Conservation (phyloP, 2,113 vertebrate genomes). For the Talpa occidentalis region DNA sequence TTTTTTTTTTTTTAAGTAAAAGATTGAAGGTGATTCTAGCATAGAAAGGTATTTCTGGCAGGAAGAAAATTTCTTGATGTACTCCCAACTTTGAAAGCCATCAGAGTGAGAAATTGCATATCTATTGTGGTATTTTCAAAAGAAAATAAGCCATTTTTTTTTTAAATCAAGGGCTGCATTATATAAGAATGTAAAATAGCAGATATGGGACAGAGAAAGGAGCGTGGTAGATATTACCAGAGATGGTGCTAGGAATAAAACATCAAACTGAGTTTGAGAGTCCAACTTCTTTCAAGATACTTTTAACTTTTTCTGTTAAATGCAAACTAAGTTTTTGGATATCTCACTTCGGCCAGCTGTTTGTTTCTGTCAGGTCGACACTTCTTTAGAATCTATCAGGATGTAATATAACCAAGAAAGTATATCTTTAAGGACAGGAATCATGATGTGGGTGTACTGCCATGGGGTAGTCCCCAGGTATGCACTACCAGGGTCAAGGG, state of each 20-base stretch:
- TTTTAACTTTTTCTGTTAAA: background rate
- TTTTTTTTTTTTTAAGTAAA: slow-evolving; percentile 27
- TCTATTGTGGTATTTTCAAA: background rate
- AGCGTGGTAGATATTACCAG: background rate
- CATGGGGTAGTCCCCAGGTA: too few species aligned
- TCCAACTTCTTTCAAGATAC: background rate
- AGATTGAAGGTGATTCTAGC: slow-evolving; percentile 50
- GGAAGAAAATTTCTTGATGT: slow-evolving; percentile 33
- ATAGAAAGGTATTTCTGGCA: slow-evolving; percentile 51
- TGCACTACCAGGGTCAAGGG: too few species aligned
- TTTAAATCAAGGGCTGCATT: background rate
- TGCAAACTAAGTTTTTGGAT: background rate
- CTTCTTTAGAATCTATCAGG: too few species aligned
- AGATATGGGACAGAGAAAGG: background rate
- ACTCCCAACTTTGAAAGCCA: slow-evolving; percentile 4
- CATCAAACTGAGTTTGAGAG: slow-evolving; percentile 17
- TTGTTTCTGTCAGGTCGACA: background rate
- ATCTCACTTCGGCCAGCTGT: background rate
- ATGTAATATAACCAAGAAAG: too few species aligned
- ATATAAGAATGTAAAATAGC: background rate
- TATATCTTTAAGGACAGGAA: too few species aligned
- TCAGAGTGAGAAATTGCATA: background rate
- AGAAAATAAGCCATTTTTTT: background rate
- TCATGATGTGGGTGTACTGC: too few species aligned
- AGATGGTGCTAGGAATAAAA: background rate